Conservation (phyloP, 2,888 invertebrate genomes). For the Microctonus brassicae region DNA sequence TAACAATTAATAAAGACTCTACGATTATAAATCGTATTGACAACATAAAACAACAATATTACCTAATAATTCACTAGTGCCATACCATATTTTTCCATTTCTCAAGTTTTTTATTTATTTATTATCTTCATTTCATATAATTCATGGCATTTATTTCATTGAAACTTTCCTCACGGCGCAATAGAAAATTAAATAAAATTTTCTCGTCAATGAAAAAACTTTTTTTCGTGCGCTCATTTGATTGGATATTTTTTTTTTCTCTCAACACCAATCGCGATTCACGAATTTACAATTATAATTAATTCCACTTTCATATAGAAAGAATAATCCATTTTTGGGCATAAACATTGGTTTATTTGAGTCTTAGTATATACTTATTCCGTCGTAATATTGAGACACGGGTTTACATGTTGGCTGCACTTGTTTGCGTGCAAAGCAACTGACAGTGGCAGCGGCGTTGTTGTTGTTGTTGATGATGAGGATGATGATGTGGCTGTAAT, state of each 20-base stretch:
- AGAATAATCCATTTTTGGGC: background rate
- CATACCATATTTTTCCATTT: constrained; percentile 26
- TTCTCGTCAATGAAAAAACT: background rate
- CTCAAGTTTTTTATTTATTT: constrained; percentile 12
- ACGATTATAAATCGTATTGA: constrained; percentile 57
- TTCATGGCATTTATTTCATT: background rate
- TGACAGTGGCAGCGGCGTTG: constrained; percentile 4
- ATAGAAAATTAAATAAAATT: background rate
- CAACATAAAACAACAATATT: constrained; percentile 65
- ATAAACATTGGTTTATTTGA: constrained; percentile 11
- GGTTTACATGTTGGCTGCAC: constrained; percentile 57
- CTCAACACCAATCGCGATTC: constrained; percentile 15
- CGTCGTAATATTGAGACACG: constrained; percentile 49
- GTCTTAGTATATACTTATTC: constrained; percentile 16
- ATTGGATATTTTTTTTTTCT: background rate
- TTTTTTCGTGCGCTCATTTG: background rate
- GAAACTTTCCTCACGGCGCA: background rate
- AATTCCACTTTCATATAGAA: background rate
- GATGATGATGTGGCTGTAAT: too few relatives aligned
- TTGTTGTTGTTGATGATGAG: background rate
- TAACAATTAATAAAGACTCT: constrained; percentile 63
- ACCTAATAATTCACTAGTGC: constrained; percentile 61
- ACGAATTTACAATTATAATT: background rate
- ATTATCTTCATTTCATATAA: background rate
- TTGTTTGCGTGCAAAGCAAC: constrained; percentile 68